Percentiles rank a stretch among this genome's conserved stretches.
Conservation (phyloP, 37 sponge, comb jelly and placozoan species). For the Crambe crambe region DNA sequence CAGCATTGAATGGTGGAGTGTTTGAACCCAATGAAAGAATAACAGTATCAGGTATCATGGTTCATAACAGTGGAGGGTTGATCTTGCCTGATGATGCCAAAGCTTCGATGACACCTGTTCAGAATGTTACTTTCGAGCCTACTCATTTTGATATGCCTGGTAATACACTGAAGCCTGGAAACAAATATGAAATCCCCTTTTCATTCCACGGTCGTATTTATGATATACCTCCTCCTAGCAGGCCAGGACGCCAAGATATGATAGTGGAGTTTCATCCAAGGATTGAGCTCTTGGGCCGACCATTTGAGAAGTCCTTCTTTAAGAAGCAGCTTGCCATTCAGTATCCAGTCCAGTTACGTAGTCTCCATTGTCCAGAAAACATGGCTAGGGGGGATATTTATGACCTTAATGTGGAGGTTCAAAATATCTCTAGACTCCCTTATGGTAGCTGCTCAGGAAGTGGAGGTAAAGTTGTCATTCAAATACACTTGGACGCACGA, state of each 20-base stretch:
- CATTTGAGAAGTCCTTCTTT: constrained; percentile 39
- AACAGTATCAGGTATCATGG: constrained; percentile 25
- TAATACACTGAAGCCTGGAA: constrained; percentile 22
- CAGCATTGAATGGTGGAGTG: constrained; percentile 68
- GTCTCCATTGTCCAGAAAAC: constrained; percentile 22
- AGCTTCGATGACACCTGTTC: constrained; percentile 29
- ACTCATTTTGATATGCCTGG: constrained; percentile 45
- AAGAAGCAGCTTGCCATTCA: constrained; percentile 42
- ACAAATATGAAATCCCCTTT: constrained; percentile 23
- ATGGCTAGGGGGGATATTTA: constrained; percentile 52
- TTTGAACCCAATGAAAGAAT: constrained; percentile 85
- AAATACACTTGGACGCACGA: constrained; percentile 65
- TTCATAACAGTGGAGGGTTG: constrained; percentile 56
- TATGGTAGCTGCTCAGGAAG: constrained; percentile 54
- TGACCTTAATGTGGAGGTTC: constrained; percentile 28
- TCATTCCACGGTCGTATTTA: constrained; percentile 63
- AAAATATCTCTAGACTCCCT: constrained; percentile 64
- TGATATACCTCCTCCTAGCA: constrained; percentile 78
- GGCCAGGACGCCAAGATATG: constrained; percentile 41
- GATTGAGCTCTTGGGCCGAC: constrained; percentile 58
- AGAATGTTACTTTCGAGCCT: constrained; percentile 69
- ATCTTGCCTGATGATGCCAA: constrained; percentile 59
- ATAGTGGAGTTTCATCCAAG: constrained; percentile 43
- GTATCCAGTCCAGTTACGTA: constrained; percentile 63
- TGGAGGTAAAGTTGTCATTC: constrained; percentile 56